These are phyloP conservation scores for Sphaerodactylus townsendi DNA, from an alignment of 2,113 vertebrate species.

Conservation along the genomic window DNA sequence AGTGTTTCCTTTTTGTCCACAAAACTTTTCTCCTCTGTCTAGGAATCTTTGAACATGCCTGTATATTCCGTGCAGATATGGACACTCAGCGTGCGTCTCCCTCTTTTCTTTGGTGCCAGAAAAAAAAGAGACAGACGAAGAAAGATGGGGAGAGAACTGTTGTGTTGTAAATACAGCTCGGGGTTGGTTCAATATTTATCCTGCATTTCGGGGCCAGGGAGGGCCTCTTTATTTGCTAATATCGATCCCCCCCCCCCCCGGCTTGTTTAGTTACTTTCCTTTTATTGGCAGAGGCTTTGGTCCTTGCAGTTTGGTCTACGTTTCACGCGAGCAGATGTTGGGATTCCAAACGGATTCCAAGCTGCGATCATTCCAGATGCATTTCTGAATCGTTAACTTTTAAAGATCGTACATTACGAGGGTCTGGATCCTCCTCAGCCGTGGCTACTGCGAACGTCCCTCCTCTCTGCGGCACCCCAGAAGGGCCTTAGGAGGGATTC, in stretches of 20 bases:
- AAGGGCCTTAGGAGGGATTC: background rate
- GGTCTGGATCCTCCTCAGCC: constrained; percentile 27
- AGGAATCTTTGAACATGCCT: background rate
- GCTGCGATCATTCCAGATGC: constrained; percentile 34
- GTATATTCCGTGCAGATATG: constrained; percentile 15
- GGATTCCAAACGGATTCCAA: constrained; percentile 33
- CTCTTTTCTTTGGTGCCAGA: constrained; percentile 40
- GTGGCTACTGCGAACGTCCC: background rate
- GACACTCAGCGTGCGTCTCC: constrained; percentile 25
- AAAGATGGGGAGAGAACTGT: constrained; percentile 63
- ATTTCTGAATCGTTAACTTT: constrained; percentile 40
- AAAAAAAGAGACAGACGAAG: background rate
- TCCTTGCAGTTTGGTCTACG: constrained; percentile 32
- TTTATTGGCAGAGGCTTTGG: constrained; percentile 8
- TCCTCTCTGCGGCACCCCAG: constrained; percentile 37
- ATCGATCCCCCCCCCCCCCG: background rate
- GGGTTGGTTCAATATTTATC: constrained; percentile 55
- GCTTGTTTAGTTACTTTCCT: constrained; percentile 20
- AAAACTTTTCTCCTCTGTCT: constrained; percentile 53
- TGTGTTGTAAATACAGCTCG: constrained; percentile 45
- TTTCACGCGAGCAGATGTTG: constrained; percentile 44
- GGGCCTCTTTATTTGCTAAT: constrained; percentile 42
- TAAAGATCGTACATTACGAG: constrained; percentile 19
- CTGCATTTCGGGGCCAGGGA: constrained; percentile 43
- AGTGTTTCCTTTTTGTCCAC: constrained; percentile 23